Evolutionary conservation across 1,140 invertebrate species (phyloP).

Genomic region (Gryllus bimaculatus): DNA sequence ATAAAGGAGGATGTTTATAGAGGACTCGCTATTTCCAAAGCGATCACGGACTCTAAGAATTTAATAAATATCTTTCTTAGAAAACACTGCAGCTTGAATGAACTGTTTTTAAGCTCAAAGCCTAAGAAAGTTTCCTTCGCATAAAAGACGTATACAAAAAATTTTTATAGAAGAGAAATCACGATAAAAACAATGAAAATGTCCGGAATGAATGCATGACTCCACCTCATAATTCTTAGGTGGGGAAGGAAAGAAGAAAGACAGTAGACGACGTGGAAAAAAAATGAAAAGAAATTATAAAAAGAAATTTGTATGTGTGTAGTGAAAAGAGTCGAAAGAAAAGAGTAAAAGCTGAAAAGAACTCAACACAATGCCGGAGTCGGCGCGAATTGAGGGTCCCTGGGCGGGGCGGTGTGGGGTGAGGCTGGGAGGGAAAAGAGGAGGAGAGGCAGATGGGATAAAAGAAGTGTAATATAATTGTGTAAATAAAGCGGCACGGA

Average conservation of each 20-base stretch:
- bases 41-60: too few relatives aligned
- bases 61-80: too few relatives aligned
- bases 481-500: background rate
- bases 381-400: too few relatives aligned
- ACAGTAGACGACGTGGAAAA: background rate
- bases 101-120: background rate
- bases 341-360: background rate
- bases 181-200: background rate
- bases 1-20: too few relatives aligned
- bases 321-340: background rate
- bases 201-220: background rate
- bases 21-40: too few relatives aligned
- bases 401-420: too few relatives aligned
- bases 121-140: too few relatives aligned
- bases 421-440: background rate
- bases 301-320: background rate
- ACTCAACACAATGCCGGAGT: background rate
- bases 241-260: background rate
- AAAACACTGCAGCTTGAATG: background rate
- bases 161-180: background rate
- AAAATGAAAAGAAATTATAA: background rate
- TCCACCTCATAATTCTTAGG: background rate
- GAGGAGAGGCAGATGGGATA: background rate
- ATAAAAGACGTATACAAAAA: background rate
- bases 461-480: background rate